These are phyloP conservation scores for Nestor notabilis DNA, from an alignment of 2,113 vertebrate genomes.

Conservation along the genomic window DNA sequence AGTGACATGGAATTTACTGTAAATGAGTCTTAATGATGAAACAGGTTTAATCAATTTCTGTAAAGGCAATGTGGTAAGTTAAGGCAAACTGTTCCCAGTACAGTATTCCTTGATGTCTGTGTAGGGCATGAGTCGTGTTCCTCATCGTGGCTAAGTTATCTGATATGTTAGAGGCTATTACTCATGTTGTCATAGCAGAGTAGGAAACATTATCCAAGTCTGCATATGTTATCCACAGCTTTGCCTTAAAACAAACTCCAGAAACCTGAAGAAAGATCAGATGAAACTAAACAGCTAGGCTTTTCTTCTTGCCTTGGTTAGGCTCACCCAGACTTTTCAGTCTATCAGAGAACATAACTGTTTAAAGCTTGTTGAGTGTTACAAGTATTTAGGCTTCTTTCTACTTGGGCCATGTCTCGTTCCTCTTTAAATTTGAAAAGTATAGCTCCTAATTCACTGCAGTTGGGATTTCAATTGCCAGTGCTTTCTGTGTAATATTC, in stretches of 20 bases:
- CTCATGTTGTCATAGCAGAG: background rate
- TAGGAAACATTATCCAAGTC: background rate
- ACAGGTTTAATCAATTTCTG: background rate
- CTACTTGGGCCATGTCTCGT: background rate
- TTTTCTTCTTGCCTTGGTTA: background rate
- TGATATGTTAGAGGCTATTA: background rate
- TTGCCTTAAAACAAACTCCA: background rate
- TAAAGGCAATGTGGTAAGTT: background rate
- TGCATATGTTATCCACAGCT: background rate
- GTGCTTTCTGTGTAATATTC: background rate
- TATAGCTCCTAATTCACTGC: background rate
- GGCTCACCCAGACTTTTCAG: background rate
- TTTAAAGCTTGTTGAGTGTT: background rate
- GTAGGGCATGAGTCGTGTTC: background rate
- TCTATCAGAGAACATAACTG: background rate
- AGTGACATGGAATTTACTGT: background rate
- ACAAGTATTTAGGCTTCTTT: background rate
- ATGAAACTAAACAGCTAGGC: background rate
- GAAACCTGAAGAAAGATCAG: background rate
- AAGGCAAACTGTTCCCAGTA: background rate
- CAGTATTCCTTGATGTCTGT: background rate
- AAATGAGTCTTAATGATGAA: background rate
- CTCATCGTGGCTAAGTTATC: background rate
- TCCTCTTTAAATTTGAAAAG: background rate
- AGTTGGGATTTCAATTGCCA: background rate